A percentile compares a stretch with the other conserved stretches of the same genome.
These are phyloP conservation scores for Neolamprologus modestus DNA, from an alignment of 2,113 vertebrate genomes.

Conservation along the genomic window DNA sequence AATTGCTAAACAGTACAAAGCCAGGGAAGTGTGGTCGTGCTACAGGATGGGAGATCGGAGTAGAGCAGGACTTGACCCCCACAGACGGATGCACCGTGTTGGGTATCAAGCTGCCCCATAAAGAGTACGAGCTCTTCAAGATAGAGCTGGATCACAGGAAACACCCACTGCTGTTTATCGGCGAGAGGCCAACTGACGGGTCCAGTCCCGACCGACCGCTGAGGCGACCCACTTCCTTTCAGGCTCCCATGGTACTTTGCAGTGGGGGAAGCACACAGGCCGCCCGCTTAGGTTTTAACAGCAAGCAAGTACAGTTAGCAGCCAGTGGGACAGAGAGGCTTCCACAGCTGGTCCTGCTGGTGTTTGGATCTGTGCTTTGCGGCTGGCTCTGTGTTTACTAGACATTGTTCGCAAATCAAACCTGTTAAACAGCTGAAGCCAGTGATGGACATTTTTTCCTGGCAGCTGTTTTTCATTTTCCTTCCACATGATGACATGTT, in stretches of 20 bases:
- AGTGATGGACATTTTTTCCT: constrained; percentile 26
- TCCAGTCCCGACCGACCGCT: constrained; percentile 76
- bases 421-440: constrained; percentile 16
- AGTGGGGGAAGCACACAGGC: background rate
- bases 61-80: constrained; percentile 79
- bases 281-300: constrained; percentile 11
- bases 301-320: constrained; percentile 33
- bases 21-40: constrained; percentile 74
- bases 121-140: constrained; percentile 86
- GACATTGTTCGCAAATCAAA: background rate
- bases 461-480: constrained; percentile 25
- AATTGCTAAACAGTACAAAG: constrained; percentile 73
- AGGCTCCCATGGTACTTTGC: constrained; percentile 81
- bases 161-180: constrained; percentile 77
- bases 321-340: constrained; percentile 27
- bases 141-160: constrained; percentile 70
- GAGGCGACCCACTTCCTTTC: constrained; percentile 84
- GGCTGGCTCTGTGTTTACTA: constrained; percentile 42
- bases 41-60: constrained; percentile 69
- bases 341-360: constrained; percentile 21
- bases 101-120: constrained; percentile 84
- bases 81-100: constrained; percentile 79
- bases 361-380: constrained; percentile 39
- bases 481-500: background rate
- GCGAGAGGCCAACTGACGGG: constrained; percentile 84